Base-by-base conservation (phyloP, 2,113 vertebrate genomes). In the Otis tarda region DNA sequence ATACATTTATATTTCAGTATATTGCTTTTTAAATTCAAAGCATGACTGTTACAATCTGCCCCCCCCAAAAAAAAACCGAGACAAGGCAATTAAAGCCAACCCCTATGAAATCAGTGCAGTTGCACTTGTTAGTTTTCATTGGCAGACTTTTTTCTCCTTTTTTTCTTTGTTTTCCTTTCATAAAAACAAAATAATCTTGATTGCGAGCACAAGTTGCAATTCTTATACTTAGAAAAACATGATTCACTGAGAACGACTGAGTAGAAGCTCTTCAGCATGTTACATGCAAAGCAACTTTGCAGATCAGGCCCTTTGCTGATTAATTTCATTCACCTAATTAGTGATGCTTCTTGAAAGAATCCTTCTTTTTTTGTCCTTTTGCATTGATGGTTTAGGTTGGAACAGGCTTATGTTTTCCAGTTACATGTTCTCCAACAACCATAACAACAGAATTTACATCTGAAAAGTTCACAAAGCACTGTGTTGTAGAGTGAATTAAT, bases 401-500 rank as follows among this genome's bases (percentile, higher is more conserved):
- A 96, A 91, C 80, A 94, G 80, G 78, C 93, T 93, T 92, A 47
- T 94, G 87, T 96, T 97, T 97, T 97, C 83, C 83, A 96, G 91
- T 85, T 96, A 86, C 95, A 91, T 95, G 96, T 96, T 94, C 83
- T 94, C 71, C 91, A 97, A 91, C 91, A 97, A 93, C 75, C 53
- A 5, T 88, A 94, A 96, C 96, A 95, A 92, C 83, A 92, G 83
- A 95, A 96, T 97, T 96, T 97, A 93, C 95, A 97, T 96, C 90
- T 96, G 94, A 97, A 97, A 97, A 95, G 95, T 96, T 96, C 95
- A 94, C 75, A 96, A 95, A 96, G 93, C 71, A 59, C 71, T 70
- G 55, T 86, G 60, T 63, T 83, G 80, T 70, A 92, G 57, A 97
- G 69, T 94, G 94, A 95, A 97, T 96, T 97, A 97, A 96, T 97